Base-by-base conservation (phyloP, 2,888 invertebrate genomes). In the Panzeria rudis region DNA sequence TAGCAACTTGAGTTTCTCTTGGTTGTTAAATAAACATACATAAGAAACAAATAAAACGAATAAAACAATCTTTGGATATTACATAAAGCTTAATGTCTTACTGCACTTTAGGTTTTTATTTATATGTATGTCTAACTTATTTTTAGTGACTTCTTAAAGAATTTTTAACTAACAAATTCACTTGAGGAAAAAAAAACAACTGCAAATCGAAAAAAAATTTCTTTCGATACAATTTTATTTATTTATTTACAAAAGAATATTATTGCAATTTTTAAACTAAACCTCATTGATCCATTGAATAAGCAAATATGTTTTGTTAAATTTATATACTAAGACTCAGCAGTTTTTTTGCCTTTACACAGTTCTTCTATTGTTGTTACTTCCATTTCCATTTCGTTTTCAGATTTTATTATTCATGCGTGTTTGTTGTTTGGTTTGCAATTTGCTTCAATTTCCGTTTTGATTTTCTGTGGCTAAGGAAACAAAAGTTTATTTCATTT, bases 401-500 rank as follows among this genome's bases (percentile, higher is more conserved):
- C 9, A n/a, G 32, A 17, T 56, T 71, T 50, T 17, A 20, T 23
- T 64, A 41, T 77, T 25, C 35, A 52, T 68, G 61, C 50, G 41
- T 78, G 29, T 59, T 52, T 52, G 25, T 75, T 23, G 20, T 69
- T 76, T 23, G 61, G 68, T 71, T 52, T 61, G 50, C 77, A 64
- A 82, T 82, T 85, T 79, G 73, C 82, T 79, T 73, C 62, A 71
- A 78, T 85, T 82, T 85, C 82, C 85, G 78, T 44, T 82, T 75
- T n/a, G 44, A 2, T 44, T 44, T 78, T 50, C 38, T 73, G 78
- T 62, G 73, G 73, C 50, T 62, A 29, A 69, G 72, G 72, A 72
- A 78, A 73, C 54, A 73, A 69, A 25, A 47, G 66, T 71, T 71
- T 73, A 75, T 71, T 71, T 76, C 35, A 71, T 76, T 76, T 82